These are phyloP conservation scores for Priocnemis perturbator DNA, from an alignment of 2,888 invertebrate species.

Conservation along the genomic window DNA sequence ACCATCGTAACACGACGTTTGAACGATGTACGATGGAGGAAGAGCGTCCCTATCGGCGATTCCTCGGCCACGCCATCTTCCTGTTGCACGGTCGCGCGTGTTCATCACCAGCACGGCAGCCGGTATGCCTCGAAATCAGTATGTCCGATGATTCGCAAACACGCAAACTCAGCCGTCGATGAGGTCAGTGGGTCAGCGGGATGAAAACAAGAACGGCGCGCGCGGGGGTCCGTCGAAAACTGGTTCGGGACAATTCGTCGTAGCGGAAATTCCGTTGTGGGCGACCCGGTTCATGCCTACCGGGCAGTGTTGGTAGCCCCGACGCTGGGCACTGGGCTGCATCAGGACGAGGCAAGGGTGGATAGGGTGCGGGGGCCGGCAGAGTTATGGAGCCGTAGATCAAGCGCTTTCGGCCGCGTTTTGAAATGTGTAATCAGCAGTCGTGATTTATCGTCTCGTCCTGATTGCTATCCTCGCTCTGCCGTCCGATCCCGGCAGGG, in stretches of 20 bases:
- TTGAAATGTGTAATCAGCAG: constrained; percentile 72
- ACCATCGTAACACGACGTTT: too few species aligned
- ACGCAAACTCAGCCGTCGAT: constrained; percentile 20
- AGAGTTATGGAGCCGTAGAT: constrained; percentile 69
- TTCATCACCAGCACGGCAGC: too few species aligned
- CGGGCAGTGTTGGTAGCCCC: not conserved
- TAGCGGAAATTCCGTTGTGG: not conserved
- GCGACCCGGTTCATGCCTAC: not conserved
- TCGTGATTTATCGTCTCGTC: constrained; percentile 67
- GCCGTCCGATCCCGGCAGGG: constrained; percentile 19
- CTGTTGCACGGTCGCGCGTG: too few species aligned
- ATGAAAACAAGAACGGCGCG: constrained; percentile 14
- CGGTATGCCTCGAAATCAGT: too few species aligned
- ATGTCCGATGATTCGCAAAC: not conserved
- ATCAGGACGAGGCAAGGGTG: constrained; percentile 7
- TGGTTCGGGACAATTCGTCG: constrained; percentile 19
- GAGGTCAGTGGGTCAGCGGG: constrained; percentile 29
- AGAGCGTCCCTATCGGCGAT: too few species aligned
- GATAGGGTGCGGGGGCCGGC: constrained; percentile 12
- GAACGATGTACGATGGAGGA: too few species aligned
- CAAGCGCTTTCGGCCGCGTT: constrained; percentile 68
- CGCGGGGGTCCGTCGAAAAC: constrained; percentile 22
- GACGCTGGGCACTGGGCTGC: not conserved
- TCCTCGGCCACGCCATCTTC: not conserved
- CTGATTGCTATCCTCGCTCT: constrained; percentile 66